Evolutionary conservation across 2,113 vertebrate genomes (phyloP).

Genomic region (Nibea albiflora): DNA sequence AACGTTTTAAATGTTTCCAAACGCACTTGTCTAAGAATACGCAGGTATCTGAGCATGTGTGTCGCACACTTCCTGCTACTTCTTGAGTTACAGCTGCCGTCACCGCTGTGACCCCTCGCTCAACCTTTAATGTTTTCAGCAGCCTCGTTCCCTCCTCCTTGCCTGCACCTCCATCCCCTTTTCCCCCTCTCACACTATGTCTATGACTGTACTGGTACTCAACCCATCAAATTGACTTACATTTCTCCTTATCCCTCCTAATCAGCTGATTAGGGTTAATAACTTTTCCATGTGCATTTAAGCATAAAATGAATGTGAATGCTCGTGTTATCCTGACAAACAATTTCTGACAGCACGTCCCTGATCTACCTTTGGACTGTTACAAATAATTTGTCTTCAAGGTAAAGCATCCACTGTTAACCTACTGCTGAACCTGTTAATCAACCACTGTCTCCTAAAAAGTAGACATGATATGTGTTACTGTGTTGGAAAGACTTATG

Average conservation of each 20-base stretch:
- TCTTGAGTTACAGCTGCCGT: constrained; percentile 43
- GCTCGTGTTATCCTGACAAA: neutral
- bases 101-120: constrained; percentile 70
- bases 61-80: constrained; percentile 15
- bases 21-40: constrained; percentile 1
- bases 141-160: constrained; percentile 57
- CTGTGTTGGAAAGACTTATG: neutral
- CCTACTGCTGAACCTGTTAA: neutral
- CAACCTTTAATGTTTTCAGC: constrained; percentile 80
- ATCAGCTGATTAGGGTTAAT: constrained; percentile 56
- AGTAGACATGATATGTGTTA: neutral
- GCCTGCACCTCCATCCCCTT: constrained; percentile 19
- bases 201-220: constrained; percentile 5
- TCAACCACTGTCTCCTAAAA: neutral
- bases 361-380: neutral
- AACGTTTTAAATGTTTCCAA: neutral
- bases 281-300: constrained; percentile 20
- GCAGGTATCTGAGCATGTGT: constrained; percentile 4
- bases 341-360: neutral
- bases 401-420: neutral
- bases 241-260: constrained; percentile 39
- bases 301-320: neutral
- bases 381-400: neutral
- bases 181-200: neutral
- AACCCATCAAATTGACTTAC: constrained; percentile 51